Evolutionary conservation across 2,113 vertebrate species (phyloP).

Genomic region (Gambusia affinis): DNA sequence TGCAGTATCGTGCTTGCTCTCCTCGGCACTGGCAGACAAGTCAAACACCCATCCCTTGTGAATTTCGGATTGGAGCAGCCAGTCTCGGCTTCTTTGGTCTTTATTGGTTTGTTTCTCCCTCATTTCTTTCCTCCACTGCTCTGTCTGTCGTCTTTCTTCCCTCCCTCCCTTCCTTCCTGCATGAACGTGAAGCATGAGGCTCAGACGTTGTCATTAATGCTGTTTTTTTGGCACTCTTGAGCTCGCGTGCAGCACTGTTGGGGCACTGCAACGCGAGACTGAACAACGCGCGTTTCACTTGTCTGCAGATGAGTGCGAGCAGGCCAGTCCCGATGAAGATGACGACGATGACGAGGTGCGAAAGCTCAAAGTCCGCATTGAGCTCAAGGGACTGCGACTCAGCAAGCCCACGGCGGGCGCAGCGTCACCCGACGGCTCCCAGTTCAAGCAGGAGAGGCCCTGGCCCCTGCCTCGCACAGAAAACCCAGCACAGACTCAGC

Average conservation of each 20-base stretch:
- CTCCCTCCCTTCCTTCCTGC: background rate
- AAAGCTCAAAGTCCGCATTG: constrained; percentile 98
- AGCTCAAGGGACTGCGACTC: constrained; percentile 96
- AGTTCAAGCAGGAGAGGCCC: constrained; percentile 73
- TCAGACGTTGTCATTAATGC: constrained; percentile 33
- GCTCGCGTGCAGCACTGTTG: background rate
- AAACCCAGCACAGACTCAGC: constrained; percentile 32
- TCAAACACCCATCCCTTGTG: constrained; percentile 66
- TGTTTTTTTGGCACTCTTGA: background rate
- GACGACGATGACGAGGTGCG: constrained; percentile 93
- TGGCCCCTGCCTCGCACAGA: constrained; percentile 63
- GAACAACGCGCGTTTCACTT: background rate
- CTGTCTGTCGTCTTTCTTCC: constrained; percentile 43
- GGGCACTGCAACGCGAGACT: background rate
- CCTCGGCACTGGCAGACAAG: constrained; percentile 60
- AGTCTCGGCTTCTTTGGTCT: constrained; percentile 40
- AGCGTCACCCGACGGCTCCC: constrained; percentile 84
- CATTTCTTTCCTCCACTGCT: constrained; percentile 43
- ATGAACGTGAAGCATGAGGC: constrained; percentile 24
- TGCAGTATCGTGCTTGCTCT: constrained; percentile 59
- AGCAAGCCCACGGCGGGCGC: constrained; percentile 84
- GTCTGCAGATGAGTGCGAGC: constrained; percentile 53
- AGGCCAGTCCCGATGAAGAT: constrained; percentile 38
- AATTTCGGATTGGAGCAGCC: constrained; percentile 40
- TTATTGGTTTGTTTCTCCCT: constrained; percentile 59